Evolutionary conservation across 2,797 vertebrate species (phyloP).

Genomic region (Phaenicophaeus curvirostris): DNA sequence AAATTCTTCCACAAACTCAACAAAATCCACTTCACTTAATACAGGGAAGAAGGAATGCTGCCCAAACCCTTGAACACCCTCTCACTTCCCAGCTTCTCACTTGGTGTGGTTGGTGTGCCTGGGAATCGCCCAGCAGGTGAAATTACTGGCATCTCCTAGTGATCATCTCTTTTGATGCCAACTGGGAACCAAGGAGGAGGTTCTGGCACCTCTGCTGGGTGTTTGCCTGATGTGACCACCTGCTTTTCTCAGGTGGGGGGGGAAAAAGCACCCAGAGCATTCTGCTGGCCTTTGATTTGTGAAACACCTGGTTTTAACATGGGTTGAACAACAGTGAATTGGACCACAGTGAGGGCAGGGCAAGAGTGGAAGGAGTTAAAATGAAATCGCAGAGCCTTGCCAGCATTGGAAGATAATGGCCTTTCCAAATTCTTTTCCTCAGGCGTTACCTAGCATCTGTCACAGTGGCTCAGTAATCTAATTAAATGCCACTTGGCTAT

Average conservation of each 20-base stretch:
- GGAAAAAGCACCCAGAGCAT: not conserved
- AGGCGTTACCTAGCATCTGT: conserved; percentile 56
- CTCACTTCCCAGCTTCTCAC: conserved; percentile 21
- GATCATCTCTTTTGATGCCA: conserved; percentile 20
- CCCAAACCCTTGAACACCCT: conserved; percentile 21
- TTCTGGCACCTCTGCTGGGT: not conserved
- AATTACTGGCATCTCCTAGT: not conserved
- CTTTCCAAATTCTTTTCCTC: conserved; percentile 41
- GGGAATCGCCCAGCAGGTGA: not conserved
- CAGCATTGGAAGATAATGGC: conserved; percentile 21
- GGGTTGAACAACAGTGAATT: not conserved
- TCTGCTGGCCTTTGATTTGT: not conserved
- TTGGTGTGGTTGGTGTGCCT: not conserved
- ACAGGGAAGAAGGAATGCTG: not conserved
- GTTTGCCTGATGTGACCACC: not conserved
- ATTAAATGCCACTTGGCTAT: conserved; percentile 39
- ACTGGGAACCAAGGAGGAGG: not conserved
- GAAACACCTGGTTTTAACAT: not conserved
- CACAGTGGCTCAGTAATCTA: conserved; percentile 18
- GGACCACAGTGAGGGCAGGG: not conserved
- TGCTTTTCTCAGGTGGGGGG: not conserved
- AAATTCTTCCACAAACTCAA: not conserved
- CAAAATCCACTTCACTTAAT: conserved; percentile 42
- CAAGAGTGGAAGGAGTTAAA: conserved; percentile 42
- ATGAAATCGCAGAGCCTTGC: not conserved